Evolutionary conservation across 2,888 invertebrate genomes (phyloP).

Genomic region (Oasisia sp.): DNA sequence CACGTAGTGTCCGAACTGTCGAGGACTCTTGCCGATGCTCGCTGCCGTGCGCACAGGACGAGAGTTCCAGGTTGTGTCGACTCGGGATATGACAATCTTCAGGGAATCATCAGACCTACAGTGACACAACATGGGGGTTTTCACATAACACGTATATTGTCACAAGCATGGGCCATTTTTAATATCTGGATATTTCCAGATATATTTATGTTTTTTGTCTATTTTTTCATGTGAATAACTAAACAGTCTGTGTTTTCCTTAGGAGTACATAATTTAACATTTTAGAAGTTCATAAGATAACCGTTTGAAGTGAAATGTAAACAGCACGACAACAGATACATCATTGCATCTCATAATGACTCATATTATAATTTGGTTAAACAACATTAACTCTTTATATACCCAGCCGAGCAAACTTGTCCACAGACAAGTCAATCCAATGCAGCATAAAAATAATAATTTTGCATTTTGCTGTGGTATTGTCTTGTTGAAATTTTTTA

Average conservation of each 20-base stretch:
- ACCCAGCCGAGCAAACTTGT: no score
- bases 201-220: background rate
- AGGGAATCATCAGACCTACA: constrained; percentile 8
- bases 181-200: no score
- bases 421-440: no score
- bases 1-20: background rate
- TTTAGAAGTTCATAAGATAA: no score
- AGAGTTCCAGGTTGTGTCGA: constrained; percentile 3
- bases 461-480: no score
- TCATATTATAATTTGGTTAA: background rate
- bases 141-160: background rate
- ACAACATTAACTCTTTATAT: background rate
- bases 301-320: background rate
- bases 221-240: background rate
- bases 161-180: background rate
- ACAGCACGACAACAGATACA: background rate
- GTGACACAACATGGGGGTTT: background rate
- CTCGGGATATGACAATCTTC: background rate
- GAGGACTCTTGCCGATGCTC: background rate
- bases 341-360: background rate
- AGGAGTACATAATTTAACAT: no score
- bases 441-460: no score
- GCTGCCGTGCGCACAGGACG: background rate
- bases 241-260: background rate
- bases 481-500: no score